Conservation (phyloP, 2,113 vertebrate species). For the Oreochromis spilurus region DNA sequence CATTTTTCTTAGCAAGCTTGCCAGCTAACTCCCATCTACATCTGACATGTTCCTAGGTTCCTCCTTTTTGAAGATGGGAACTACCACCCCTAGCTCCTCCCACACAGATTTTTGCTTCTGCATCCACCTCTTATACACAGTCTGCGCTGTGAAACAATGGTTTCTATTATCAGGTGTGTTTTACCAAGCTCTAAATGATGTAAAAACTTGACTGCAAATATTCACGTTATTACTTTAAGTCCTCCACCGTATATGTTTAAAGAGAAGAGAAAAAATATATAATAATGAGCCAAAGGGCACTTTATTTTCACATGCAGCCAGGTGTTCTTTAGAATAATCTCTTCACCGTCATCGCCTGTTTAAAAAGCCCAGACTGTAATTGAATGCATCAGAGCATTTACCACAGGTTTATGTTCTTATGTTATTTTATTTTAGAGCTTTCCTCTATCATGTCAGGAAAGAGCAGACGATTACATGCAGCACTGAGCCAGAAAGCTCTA, state of each 20-base stretch:
- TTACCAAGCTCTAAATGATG: neutral
- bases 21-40: neutral
- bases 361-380: constrained; percentile 1
- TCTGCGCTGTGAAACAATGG: neutral
- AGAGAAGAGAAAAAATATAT: constrained; percentile 1
- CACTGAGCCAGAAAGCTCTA: constrained; percentile 38
- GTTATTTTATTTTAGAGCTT: constrained; percentile 20
- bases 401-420: constrained; percentile 2
- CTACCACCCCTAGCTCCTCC: neutral
- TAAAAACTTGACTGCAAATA: constrained; percentile 9
- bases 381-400: constrained; percentile 3
- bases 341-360: neutral
- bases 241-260: neutral
- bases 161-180: neutral
- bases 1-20: neutral
- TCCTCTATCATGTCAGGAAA: constrained; percentile 21
- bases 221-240: neutral
- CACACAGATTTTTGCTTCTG: neutral
- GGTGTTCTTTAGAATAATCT: constrained; percentile 16
- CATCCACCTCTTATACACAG: neutral
- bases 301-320: constrained; percentile 14
- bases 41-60: neutral
- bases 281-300: neutral
- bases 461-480: constrained; percentile 43
- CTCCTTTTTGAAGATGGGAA: neutral